Evolutionary conservation across 2,888 invertebrate species (phyloP), one percentile per base, ranked within the genome.

Genomic region (Tetrapedia diversipes): DNA sequence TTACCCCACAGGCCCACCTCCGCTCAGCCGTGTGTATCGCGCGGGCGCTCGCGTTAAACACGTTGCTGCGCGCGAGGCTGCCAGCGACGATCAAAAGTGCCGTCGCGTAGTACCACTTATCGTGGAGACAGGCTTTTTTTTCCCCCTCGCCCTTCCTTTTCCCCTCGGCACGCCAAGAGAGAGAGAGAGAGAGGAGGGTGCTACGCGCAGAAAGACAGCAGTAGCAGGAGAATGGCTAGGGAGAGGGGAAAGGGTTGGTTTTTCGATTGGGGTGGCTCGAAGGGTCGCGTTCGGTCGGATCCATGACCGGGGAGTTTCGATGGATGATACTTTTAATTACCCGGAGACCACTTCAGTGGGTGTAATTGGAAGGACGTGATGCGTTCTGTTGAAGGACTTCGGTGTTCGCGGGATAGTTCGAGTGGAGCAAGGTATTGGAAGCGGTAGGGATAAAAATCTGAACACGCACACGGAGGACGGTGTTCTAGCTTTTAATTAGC

Each of bases 1-100:
- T 88, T 88, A 87, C 85, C 86, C 87, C 80, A 80, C 80, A n/a
- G n/a, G n/a, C 83, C 84, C 72, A 59, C 73, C 69, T 53, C 69
- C 75, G 61, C 61, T 70, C 69, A 67, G 64, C 63, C 78, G 32
- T 75, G 59, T 75, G 67, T 68, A 51, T 65, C 69, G 56, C 63
- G 64, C 73, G 56, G 63, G 54, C 81, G 57, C 73, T 79, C 66
- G 70, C 71, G 73, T 77, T 81, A 81, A 85, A 83, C 77, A 74
- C 77, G 79, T 79, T 83, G 81, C 79, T 54, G 65, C 68, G 43
- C 61, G 61, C 67, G 68, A 66, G n/a, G 73, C 60, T 77, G 81
- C 78, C 79, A 72, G 74, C 78, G 68, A 69, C 85, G 84, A 83
- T 85, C 85, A 82, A 85, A 79, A 78, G 84, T 72, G 75, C 68